Conservation (phyloP, 1,140 invertebrate genomes). For the Achatina immaculata region DNA sequence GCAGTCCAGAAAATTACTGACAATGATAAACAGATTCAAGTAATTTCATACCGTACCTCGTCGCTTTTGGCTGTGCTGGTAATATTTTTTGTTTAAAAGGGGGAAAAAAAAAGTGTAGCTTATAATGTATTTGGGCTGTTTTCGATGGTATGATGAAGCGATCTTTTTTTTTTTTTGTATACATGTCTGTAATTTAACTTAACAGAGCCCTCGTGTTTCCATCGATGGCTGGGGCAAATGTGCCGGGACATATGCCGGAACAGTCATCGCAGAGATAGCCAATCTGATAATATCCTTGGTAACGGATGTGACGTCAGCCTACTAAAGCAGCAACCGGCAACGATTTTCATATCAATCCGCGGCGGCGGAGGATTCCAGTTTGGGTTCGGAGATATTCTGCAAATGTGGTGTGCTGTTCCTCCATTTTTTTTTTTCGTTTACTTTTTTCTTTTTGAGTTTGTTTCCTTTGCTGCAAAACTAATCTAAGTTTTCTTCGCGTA, state of each 20-base stretch:
- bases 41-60: no score
- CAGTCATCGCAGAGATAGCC: not conserved
- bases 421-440: no score
- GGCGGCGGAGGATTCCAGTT: not conserved
- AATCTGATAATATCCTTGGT: conserved; percentile 7
- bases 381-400: not conserved
- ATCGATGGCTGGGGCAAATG: not conserved
- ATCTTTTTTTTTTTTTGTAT: no score
- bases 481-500: not conserved
- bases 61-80: no score
- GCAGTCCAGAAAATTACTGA: no score
- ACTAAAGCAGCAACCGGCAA: not conserved
- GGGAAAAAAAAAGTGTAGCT: no score
- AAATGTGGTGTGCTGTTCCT: no score
- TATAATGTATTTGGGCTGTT: no score
- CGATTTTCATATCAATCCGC: conserved; percentile 1
- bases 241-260: not conserved
- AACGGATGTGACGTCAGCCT: conserved; percentile 1
- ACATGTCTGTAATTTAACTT: not conserved
- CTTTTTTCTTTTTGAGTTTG: not conserved
- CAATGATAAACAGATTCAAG: no score
- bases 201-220: not conserved
- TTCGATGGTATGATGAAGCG: no score
- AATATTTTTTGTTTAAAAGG: no score
- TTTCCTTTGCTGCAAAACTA: not conserved